These are phyloP conservation scores for Crypturellus undulatus DNA, from an alignment of 2,113 vertebrate genomes.

Conservation along the genomic window DNA sequence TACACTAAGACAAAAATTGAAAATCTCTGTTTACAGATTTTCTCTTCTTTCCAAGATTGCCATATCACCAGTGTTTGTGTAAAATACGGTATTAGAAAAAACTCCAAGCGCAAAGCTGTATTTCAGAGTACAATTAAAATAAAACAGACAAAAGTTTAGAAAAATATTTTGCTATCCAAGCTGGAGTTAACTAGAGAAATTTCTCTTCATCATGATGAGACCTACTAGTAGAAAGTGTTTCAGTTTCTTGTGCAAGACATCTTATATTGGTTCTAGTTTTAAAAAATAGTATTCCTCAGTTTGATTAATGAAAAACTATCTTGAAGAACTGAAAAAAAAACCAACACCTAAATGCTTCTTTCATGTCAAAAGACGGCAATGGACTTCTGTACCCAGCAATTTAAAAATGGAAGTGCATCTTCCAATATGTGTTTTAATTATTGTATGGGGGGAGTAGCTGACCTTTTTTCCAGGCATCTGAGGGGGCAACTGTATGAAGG, in stretches of 20 bases:
- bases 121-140: background rate
- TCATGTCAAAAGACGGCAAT: background rate
- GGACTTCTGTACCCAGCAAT: background rate
- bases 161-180: background rate
- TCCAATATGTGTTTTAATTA: constrained; percentile 35
- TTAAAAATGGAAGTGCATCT: background rate
- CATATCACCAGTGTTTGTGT: background rate
- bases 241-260: background rate
- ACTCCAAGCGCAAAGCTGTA: background rate
- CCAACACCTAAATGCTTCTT: background rate
- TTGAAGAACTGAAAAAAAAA: background rate
- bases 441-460: background rate
- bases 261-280: background rate
- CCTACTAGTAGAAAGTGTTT: background rate
- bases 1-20: background rate
- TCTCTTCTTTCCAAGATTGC: background rate
- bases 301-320: background rate
- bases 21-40: background rate
- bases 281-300: background rate
- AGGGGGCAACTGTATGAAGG: background rate
- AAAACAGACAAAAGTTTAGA: background rate
- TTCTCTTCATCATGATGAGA: background rate
- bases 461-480: constrained; percentile 19
- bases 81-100: background rate
- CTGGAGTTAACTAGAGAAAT: background rate